These are phyloP conservation scores for Leptopilina drosophilae DNA, from an alignment of 2,888 invertebrate species.

Conservation along the genomic window DNA sequence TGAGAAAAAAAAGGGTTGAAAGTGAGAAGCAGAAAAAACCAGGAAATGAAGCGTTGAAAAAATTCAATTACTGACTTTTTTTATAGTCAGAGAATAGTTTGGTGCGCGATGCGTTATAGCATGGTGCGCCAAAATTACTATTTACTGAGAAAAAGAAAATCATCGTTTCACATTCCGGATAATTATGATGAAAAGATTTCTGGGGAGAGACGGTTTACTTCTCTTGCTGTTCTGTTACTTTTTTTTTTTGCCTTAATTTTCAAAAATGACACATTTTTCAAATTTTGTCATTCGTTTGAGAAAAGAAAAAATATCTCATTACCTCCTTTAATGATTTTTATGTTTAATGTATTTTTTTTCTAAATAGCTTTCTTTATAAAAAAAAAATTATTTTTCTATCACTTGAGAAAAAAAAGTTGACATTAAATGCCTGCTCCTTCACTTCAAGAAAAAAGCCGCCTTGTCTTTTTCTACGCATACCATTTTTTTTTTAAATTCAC, in stretches of 20 bases:
- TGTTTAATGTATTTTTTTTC: not conserved
- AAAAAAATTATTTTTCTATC: too few species aligned
- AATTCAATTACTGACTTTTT: conserved; percentile 36
- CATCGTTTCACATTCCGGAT: conserved; percentile 20
- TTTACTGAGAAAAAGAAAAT: conserved; percentile 28
- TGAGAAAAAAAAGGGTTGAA: conserved; percentile 49
- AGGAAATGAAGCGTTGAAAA: conserved; percentile 51
- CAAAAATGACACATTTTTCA: not conserved
- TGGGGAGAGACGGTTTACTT: not conserved
- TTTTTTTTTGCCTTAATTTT: not conserved
- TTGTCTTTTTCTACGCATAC: conserved; percentile 29
- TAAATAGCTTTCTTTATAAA: conserved; percentile 10
- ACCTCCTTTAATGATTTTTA: not conserved
- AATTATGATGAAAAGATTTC: conserved; percentile 1
- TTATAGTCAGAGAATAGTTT: conserved; percentile 21
- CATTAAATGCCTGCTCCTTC: conserved; percentile 35
- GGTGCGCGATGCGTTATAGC: conserved; percentile 70
- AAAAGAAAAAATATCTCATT: conserved; percentile 7
- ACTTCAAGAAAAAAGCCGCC: not conserved
- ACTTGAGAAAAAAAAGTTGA: not conserved
- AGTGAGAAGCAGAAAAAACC: conserved; percentile 52
- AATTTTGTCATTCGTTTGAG: not conserved
- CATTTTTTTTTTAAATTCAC: conserved; percentile 27
- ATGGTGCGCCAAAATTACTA: conserved; percentile 59
- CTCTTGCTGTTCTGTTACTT: conserved; percentile 34